Percentiles rank a stretch among this genome's conserved stretches.
phyloP scores from a whole-genome alignment of 2,888 invertebrate species.

The Drosophila macrospina region DNA sequence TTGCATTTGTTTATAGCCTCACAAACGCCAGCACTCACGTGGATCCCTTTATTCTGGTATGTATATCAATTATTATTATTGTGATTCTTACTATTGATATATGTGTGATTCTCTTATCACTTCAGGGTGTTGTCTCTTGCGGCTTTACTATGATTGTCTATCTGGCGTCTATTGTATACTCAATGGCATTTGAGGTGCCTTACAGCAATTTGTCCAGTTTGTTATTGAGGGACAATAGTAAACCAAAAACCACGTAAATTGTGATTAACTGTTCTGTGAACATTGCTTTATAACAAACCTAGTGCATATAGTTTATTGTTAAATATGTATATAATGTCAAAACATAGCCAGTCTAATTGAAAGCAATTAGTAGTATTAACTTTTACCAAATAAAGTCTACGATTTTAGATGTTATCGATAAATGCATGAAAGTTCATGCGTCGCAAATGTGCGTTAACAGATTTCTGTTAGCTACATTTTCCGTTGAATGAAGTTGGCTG shows the following conservation, averaged over 20 bases:
- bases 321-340: conserved; percentile 41
- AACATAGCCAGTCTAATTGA: conserved; percentile 24
- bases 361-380: conserved; percentile 27
- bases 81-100: not conserved
- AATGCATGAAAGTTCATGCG: not conserved
- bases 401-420: conserved; percentile 48
- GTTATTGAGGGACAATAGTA: conserved; percentile 56
- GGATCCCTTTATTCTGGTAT: conserved; percentile 84
- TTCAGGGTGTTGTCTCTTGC: conserved; percentile 76
- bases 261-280: conserved; percentile 58
- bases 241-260: conserved; percentile 63
- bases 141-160: conserved; percentile 84
- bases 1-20: conserved; percentile 85
- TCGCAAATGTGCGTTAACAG: conserved; percentile 24
- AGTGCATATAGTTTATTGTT: conserved; percentile 36
- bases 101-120: not conserved
- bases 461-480: not conserved
- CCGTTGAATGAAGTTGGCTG: conserved; percentile 13
- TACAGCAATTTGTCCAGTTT: conserved; percentile 83
- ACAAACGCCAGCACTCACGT: conserved; percentile 82
- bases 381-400: conserved; percentile 33
- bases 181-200: conserved; percentile 84
- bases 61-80: conserved; percentile 23
- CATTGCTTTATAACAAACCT: conserved; percentile 36
- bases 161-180: conserved; percentile 79